phyloP scores from a whole-genome alignment of 2,888 invertebrate genomes.

The Leuctra nigra region DNA sequence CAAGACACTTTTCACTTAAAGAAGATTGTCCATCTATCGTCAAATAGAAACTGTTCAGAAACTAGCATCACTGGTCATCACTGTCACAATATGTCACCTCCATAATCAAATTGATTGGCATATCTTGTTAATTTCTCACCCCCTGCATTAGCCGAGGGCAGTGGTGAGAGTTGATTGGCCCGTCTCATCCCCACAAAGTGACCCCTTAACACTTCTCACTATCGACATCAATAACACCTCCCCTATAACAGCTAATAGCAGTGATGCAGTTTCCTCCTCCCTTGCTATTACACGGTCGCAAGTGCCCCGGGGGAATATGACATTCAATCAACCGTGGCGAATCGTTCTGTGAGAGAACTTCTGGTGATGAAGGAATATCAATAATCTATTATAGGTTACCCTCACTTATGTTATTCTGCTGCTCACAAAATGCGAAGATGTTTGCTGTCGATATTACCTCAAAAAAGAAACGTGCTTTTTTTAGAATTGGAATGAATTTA shows the following conservation, averaged over 20 bases:
- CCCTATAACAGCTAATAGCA: background rate
- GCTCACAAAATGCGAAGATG: too few species aligned
- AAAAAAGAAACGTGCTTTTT: too few species aligned
- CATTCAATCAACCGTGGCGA: background rate
- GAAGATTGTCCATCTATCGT: too few species aligned
- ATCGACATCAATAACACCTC: conserved; percentile 4
- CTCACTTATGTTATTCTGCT: too few species aligned
- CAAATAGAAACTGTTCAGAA: too few species aligned
- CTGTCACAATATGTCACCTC: too few species aligned
- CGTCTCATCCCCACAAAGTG: background rate
- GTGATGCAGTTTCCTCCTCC: background rate
- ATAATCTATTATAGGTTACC: background rate
- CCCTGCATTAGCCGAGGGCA: too few species aligned
- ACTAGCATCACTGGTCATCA: too few species aligned
- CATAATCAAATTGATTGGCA: conserved; percentile 1
- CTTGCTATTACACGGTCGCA: background rate
- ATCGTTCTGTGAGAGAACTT: background rate
- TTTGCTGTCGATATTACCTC: too few species aligned
- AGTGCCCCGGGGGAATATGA: background rate
- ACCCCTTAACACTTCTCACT: background rate
- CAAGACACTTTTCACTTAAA: too few species aligned
- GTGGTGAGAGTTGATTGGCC: too few species aligned
- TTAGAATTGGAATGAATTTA: too few species aligned
- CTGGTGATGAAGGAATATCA: conserved; percentile 2
- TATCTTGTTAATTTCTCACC: conserved; percentile 14